Evolutionary conservation across 2,888 invertebrate species (phyloP).

Genomic region (Ctena decussata): DNA sequence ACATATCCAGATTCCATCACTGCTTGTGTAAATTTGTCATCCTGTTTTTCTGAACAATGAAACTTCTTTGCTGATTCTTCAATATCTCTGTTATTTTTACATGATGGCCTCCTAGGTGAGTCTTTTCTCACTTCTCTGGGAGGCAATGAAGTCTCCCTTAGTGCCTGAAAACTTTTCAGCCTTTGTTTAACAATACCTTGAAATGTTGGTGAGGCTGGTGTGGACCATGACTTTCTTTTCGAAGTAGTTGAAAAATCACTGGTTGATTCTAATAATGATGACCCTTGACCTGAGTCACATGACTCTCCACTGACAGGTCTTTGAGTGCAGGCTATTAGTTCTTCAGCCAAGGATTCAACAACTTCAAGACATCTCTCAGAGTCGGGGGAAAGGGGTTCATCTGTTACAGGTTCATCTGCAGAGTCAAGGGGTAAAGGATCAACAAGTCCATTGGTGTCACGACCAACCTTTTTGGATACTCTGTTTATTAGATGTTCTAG

Average conservation of each 20-base stretch:
- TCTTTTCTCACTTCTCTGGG: background rate
- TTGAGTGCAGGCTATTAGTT: conserved; percentile 23
- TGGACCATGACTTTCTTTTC: conserved; percentile 68
- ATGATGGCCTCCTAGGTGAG: background rate
- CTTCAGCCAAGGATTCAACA: conserved; percentile 53
- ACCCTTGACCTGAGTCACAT: conserved; percentile 66
- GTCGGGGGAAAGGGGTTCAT: conserved; percentile 61
- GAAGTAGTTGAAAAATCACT: conserved; percentile 64
- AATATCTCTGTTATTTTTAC: background rate
- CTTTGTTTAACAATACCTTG: conserved; percentile 76
- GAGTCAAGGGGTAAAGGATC: conserved; percentile 30
- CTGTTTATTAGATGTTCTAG: conserved; percentile 77
- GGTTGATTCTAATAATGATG: conserved; percentile 60
- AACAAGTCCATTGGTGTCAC: conserved; percentile 45
- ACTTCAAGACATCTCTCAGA: conserved; percentile 55
- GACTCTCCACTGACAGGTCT: conserved; percentile 63
- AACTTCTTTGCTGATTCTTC: conserved; percentile 43
- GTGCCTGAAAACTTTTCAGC: conserved; percentile 70
- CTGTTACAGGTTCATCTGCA: conserved; percentile 35
- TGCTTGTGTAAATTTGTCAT: conserved; percentile 68
- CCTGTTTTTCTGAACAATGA: conserved; percentile 52
- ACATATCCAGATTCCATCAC: conserved; percentile 77
- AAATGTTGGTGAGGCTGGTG: conserved; percentile 74
- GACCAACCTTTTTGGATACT: conserved; percentile 63
- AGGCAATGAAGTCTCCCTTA: conserved; percentile 10